Conservation (phyloP, 2,113 vertebrate species). For the Theristicus caerulescens region DNA sequence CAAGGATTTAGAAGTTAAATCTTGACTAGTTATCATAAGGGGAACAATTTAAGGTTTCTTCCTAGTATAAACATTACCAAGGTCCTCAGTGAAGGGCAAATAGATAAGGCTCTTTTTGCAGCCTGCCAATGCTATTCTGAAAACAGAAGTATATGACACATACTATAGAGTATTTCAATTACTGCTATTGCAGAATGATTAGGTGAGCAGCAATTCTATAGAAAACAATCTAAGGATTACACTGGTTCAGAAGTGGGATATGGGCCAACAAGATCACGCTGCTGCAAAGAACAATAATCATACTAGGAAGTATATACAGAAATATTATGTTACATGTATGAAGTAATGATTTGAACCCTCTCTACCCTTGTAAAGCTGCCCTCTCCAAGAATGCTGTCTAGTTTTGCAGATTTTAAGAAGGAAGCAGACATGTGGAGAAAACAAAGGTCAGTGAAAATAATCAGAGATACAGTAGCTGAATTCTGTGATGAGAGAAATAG, state of each 20-base stretch:
- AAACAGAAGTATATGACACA: not conserved
- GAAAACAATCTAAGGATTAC: not conserved
- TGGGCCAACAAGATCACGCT: not conserved
- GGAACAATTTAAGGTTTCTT: not conserved
- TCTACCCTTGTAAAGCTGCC: not conserved
- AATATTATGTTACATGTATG: not conserved
- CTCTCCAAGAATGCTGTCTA: not conserved
- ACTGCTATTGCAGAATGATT: not conserved
- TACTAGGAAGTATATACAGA: not conserved
- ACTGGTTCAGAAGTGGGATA: not conserved
- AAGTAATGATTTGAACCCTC: not conserved
- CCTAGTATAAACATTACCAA: not conserved
- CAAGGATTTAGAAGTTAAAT: not conserved
- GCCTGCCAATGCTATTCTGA: not conserved
- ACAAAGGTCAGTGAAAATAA: not conserved
- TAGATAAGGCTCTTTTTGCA: not conserved
- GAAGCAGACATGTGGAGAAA: not conserved
- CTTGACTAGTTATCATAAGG: not conserved
- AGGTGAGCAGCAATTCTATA: not conserved
- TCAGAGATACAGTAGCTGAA: not conserved
- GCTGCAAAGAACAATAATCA: not conserved
- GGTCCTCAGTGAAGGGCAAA: not conserved
- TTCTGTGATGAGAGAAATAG: not conserved
- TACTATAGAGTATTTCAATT: accelerated
- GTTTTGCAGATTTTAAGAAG: not conserved